Evolutionary conservation across 2,888 invertebrate genomes (phyloP).

Genomic region (Cacoxenus indagator): DNA sequence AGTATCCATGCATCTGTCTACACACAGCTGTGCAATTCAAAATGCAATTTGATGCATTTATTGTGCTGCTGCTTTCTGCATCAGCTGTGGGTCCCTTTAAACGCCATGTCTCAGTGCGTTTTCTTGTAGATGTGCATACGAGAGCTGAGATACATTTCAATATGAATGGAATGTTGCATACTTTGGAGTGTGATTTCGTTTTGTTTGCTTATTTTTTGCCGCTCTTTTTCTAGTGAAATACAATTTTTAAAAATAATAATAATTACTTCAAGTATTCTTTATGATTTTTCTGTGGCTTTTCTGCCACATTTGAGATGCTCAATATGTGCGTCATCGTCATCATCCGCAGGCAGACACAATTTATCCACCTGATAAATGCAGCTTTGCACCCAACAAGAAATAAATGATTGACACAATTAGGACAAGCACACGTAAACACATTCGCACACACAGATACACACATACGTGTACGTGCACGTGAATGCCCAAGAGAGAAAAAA

Average conservation of each 20-base stretch:
- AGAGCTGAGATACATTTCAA: too few relatives aligned
- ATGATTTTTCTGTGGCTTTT: slow-evolving; percentile 5
- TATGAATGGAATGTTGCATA: slow-evolving; percentile 23
- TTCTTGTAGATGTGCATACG: not conserved
- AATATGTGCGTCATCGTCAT: too few relatives aligned
- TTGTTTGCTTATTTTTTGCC: too few relatives aligned
- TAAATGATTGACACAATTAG: slow-evolving; percentile 66
- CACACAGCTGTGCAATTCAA: slow-evolving; percentile 17
- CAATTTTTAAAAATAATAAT: too few relatives aligned
- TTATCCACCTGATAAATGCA: slow-evolving; percentile 22
- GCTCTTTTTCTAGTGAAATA: too few relatives aligned
- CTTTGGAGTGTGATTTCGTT: too few relatives aligned
- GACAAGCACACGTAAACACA: slow-evolving; percentile 37
- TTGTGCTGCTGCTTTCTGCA: too few relatives aligned
- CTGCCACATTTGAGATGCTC: slow-evolving; percentile 14
- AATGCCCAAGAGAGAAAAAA: slow-evolving; percentile 6
- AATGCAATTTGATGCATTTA: slow-evolving; percentile 35
- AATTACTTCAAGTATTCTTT: too few relatives aligned
- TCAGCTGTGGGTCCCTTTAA: too few relatives aligned
- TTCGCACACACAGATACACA: slow-evolving; percentile 15
- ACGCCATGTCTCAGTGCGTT: slow-evolving; percentile 11
- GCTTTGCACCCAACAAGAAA: slow-evolving; percentile 30
- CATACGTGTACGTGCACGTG: slow-evolving; percentile 12
- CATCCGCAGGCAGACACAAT: not conserved
- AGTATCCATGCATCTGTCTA: not conserved